Percentiles rank a stretch among this genome's conserved stretches.
Conservation (phyloP, 2,888 invertebrate genomes). For the Tenthredo livida region DNA sequence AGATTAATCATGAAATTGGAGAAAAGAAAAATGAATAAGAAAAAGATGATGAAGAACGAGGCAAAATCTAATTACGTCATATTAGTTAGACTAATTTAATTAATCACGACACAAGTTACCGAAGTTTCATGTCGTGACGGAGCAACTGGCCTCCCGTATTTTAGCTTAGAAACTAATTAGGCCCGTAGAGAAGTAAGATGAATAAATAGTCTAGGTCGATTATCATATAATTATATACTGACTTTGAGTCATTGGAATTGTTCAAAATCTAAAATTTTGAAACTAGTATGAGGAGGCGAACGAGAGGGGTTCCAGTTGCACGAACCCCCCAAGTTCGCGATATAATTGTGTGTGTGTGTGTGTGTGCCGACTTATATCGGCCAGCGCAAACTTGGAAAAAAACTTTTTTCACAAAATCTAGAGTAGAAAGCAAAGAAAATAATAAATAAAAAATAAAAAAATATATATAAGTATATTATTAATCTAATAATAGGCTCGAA, state of each 20-base stretch:
- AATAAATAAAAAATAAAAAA: neutral
- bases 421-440: slow-evolving; percentile 9
- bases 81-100: slow-evolving; percentile 28
- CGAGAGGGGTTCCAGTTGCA: slow-evolving; percentile 7
- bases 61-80: slow-evolving; percentile 3
- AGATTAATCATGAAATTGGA: slow-evolving; percentile 10
- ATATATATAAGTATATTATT: slow-evolving; percentile 17
- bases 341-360: neutral
- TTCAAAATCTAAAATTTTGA: slow-evolving; percentile 10
- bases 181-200: slow-evolving; percentile 32
- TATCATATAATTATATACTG: slow-evolving; percentile 24
- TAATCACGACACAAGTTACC: neutral
- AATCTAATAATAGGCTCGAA: neutral
- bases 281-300: neutral
- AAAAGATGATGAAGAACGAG: neutral
- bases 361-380: neutral
- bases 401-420: slow-evolving; percentile 39
- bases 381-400: neutral
- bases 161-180: slow-evolving; percentile 29
- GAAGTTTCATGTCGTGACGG: slow-evolving; percentile 8
- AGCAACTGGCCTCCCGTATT: slow-evolving; percentile 46
- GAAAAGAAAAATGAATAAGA: neutral
- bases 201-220: slow-evolving; percentile 21
- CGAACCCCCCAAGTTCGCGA: neutral
- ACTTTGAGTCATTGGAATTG: slow-evolving; percentile 26